A percentile compares a stretch with the other conserved stretches of the same genome.
Evolutionary conservation across 2,113 vertebrate genomes (phyloP).

Genomic region (Chlorodrepanis virens): DNA sequence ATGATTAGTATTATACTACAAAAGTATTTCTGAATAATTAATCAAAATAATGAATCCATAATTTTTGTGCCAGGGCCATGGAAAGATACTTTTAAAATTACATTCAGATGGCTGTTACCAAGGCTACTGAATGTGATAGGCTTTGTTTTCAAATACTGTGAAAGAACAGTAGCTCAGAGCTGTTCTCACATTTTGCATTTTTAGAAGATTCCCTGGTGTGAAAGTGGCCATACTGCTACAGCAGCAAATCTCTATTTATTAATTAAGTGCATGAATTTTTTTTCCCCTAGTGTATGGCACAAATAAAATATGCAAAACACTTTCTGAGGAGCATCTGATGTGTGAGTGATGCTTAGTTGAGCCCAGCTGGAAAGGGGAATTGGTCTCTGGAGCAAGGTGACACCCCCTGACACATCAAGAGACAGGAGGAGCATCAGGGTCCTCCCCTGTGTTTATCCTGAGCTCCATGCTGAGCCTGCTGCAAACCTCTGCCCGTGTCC

Average conservation of each 20-base stretch:
- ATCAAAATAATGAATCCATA: not conserved
- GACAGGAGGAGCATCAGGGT: not conserved
- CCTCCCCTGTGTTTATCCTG: accelerated
- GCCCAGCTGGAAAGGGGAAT: not conserved
- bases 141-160: not conserved
- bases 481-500: not conserved
- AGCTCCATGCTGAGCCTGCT: not conserved
- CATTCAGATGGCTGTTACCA: not conserved
- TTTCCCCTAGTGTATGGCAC: not conserved
- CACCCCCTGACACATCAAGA: not conserved
- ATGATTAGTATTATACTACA: not conserved
- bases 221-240: not conserved
- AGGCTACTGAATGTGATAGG: not conserved
- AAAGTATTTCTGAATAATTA: not conserved
- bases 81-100: not conserved
- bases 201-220: not conserved
- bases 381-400: not conserved
- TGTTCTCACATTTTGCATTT: not conserved
- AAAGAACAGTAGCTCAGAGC: not conserved
- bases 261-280: not conserved
- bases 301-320: not conserved
- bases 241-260: not conserved
- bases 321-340: slow-evolving; percentile 16
- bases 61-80: not conserved
- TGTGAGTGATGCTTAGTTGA: not conserved